Percentiles rank a stretch among this genome's conserved stretches.
These are phyloP conservation scores for Drosophila meridiana DNA, from an alignment of 2,888 invertebrate species.

Conservation along the genomic window DNA sequence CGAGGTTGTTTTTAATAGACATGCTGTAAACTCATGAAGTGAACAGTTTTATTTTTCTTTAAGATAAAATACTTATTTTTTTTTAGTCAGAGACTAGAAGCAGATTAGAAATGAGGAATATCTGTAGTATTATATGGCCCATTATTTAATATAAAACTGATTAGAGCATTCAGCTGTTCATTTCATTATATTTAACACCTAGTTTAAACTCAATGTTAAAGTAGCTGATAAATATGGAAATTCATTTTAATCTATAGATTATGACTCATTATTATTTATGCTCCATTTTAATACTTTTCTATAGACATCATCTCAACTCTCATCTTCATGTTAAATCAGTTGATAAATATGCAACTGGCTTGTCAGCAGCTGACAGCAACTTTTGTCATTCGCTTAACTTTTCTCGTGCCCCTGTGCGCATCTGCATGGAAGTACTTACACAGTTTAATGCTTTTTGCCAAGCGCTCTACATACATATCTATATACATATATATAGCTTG, in stretches of 20 bases:
- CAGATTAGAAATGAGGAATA: not conserved
- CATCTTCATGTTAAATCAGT: not conserved
- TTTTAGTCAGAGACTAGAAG: not conserved
- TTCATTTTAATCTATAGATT: not conserved
- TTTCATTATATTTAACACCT: too few relatives aligned
- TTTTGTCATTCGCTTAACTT: not conserved
- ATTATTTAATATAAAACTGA: not conserved
- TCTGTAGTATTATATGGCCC: not conserved
- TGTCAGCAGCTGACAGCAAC: not conserved
- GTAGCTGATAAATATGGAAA: not conserved
- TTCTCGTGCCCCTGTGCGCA: not conserved
- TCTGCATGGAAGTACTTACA: not conserved
- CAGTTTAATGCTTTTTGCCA: not conserved
- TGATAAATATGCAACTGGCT: not conserved
- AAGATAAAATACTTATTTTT: not conserved
- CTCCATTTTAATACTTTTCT: not conserved
- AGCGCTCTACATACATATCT: not conserved
- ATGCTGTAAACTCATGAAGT: not conserved
- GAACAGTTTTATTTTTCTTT: not conserved
- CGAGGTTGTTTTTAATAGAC: constrained; percentile 6
- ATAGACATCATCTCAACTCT: not conserved
- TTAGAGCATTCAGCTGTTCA: too few relatives aligned
- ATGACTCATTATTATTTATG: too few relatives aligned
- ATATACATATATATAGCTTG: not conserved
- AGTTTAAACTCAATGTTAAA: not conserved